A percentile compares a stretch with the other conserved stretches of the same genome.
phyloP scores from a whole-genome alignment of 2,888 invertebrate genomes.

The Dromius quadrimaculatus region DNA sequence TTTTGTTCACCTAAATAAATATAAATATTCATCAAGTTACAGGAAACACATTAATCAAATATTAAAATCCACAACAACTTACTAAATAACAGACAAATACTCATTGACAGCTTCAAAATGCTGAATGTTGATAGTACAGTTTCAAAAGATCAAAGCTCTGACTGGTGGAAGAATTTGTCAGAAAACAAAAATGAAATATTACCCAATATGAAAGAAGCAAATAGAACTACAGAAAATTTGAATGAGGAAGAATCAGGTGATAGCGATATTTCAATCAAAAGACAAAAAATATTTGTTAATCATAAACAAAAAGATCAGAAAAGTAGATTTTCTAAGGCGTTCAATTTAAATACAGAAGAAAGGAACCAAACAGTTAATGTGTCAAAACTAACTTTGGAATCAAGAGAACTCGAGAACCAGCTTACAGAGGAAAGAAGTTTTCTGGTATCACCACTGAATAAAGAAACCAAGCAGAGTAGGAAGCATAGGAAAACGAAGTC shows the following conservation, averaged over 20 bases:
- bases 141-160: background rate
- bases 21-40: no score
- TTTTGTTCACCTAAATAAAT: no score
- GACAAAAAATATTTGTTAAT: constrained; percentile 10
- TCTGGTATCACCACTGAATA: background rate
- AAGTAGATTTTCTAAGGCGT: constrained; percentile 33
- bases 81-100: background rate
- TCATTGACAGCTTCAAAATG: background rate
- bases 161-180: constrained; percentile 32
- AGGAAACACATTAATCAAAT: no score
- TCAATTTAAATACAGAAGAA: constrained; percentile 15
- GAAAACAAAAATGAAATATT: background rate
- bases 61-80: background rate
- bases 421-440: background rate
- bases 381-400: background rate
- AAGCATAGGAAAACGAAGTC: constrained; percentile 5
- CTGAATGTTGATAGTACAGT: background rate
- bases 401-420: background rate
- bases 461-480: background rate
- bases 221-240: no score
- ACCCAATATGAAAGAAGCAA: background rate
- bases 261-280: background rate
- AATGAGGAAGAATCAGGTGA: background rate
- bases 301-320: constrained; percentile 9
- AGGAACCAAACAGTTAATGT: background rate